Conservation (phyloP, 2,888 invertebrate species). For the Stenurella melanura region DNA sequence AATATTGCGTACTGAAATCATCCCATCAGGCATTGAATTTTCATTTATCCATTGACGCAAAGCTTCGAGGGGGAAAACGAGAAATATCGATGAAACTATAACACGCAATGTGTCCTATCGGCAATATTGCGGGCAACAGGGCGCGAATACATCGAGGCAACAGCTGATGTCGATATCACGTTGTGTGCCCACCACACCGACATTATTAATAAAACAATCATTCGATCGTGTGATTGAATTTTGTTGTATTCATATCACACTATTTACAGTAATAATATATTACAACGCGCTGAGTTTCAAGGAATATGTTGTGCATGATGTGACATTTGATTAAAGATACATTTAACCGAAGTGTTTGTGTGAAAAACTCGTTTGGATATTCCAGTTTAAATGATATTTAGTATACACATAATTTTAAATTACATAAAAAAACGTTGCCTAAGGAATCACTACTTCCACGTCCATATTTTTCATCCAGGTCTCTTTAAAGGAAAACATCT, state of each 20-base stretch:
- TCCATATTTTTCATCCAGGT: too few relatives aligned
- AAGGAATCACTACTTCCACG: too few relatives aligned
- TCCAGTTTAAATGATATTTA: too few relatives aligned
- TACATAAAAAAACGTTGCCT: too few relatives aligned
- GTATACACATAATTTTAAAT: too few relatives aligned
- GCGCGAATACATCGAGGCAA: conserved; percentile 53
- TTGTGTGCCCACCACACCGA: conserved; percentile 40
- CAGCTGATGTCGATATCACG: conserved; percentile 59
- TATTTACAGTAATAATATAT: conserved; percentile 16
- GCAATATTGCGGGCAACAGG: conserved; percentile 61
- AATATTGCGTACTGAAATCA: not conserved
- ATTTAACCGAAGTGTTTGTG: too few relatives aligned
- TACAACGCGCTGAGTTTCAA: not conserved
- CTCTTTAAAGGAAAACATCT: too few relatives aligned
- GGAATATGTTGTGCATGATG: not conserved
- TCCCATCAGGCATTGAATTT: conserved; percentile 20
- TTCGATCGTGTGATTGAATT: conserved; percentile 61
- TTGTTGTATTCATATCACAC: conserved; percentile 20
- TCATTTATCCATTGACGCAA: conserved; percentile 33
- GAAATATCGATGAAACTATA: conserved; percentile 50
- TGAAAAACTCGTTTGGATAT: too few relatives aligned
- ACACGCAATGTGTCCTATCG: conserved; percentile 57
- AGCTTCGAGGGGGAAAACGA: conserved; percentile 18
- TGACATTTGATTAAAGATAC: not conserved
- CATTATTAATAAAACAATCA: conserved; percentile 62